phyloP scores from a whole-genome alignment of 2,797 vertebrate species.

The Lutjanus campechanus region DNA sequence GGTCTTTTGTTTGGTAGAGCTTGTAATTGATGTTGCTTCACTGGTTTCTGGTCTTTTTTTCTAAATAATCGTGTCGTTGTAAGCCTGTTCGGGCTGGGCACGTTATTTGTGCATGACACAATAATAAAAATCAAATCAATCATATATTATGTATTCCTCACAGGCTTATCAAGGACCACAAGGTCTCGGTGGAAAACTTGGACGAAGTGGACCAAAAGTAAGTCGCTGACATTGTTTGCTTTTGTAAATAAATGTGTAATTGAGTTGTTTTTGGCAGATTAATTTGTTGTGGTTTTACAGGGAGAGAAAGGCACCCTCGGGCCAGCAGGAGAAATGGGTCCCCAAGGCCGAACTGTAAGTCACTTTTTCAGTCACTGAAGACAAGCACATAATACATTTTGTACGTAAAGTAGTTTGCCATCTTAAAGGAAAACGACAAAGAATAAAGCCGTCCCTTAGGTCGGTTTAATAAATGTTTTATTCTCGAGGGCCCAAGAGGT shows the following conservation, averaged over 20 bases:
- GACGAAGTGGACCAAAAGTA: constrained; percentile 84
- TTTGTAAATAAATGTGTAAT: constrained; percentile 35
- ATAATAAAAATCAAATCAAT: no score
- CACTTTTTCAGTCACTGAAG: constrained; percentile 57
- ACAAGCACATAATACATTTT: constrained; percentile 53
- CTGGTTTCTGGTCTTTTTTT: no score
- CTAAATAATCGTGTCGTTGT: no score
- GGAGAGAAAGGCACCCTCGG: constrained; percentile 87
- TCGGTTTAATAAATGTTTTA: constrained; percentile 78
- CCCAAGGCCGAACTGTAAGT: constrained; percentile 86
- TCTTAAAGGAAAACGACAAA: constrained; percentile 56
- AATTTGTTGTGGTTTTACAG: constrained; percentile 69
- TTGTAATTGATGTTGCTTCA: no score
- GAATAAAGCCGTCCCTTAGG: constrained; percentile 67
- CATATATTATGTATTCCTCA: constrained; percentile 6
- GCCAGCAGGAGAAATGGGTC: constrained; percentile 86
- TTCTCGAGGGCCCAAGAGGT: constrained; percentile 82
- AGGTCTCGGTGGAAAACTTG: constrained; percentile 80
- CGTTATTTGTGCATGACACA: no score
- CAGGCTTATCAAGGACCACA: constrained; percentile 91
- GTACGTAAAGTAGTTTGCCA: constrained; percentile 67
- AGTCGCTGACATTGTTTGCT: constrained; percentile 8
- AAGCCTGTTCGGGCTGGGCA: no score
- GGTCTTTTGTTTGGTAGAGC: no score
- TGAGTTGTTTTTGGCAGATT: constrained; percentile 46